These are phyloP conservation scores for Meriones unguiculatus DNA, from an alignment of 2,113 vertebrate genomes.

Conservation along the genomic window DNA sequence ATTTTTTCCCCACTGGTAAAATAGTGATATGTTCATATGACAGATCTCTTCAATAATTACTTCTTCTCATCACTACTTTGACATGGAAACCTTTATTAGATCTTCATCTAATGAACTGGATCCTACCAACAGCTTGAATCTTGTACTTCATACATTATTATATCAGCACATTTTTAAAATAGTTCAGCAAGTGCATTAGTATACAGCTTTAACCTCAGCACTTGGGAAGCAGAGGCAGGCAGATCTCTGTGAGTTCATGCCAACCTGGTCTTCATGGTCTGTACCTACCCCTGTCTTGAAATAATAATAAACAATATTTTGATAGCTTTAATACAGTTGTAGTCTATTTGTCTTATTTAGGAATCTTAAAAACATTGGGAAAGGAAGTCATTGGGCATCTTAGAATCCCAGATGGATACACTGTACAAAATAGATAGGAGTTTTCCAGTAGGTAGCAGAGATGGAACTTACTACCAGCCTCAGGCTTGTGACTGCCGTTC, in stretches of 20 bases:
- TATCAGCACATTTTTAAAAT: neutral
- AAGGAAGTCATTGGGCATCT: neutral
- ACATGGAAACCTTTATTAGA: neutral
- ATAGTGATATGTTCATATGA: neutral
- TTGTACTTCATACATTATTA: no score
- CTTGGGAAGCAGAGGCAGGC: neutral
- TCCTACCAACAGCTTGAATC: no score
- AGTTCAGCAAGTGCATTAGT: neutral
- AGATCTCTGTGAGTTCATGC: neutral
- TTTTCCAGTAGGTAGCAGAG: neutral
- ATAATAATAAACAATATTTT: neutral
- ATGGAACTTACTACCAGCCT: neutral
- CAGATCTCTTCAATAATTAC: neutral
- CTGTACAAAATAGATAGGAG: neutral
- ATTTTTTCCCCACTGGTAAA: neutral
- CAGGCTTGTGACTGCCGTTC: neutral
- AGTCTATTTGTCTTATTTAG: neutral
- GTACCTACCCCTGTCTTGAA: no score
- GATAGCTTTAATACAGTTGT: neutral
- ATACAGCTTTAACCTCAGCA: neutral
- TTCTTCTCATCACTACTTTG: neutral
- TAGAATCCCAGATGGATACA: neutral
- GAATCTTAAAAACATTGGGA: neutral
- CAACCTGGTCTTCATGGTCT: neutral
- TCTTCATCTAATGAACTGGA: no score